Percentiles rank a stretch among this genome's conserved stretches.
Evolutionary conservation across 2,888 invertebrate genomes (phyloP).

Genomic region (Blastobasis lacticolella): DNA sequence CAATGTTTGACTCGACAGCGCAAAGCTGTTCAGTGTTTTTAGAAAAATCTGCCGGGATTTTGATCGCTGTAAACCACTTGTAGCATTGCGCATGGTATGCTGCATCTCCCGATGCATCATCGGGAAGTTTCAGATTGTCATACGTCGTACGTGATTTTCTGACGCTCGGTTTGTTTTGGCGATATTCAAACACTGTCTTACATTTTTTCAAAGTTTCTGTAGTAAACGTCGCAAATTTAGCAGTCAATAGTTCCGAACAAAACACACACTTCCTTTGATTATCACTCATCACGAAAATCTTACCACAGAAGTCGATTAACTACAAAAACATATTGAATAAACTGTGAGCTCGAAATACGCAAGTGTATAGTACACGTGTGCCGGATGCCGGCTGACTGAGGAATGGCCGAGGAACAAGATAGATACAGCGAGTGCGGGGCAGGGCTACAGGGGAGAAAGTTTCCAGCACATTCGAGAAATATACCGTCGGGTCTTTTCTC

Average conservation of each 20-base stretch:
- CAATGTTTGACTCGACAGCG: neutral
- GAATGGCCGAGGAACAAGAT: slow-evolving; percentile 4
- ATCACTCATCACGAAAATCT: slow-evolving; percentile 1
- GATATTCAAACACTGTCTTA: slow-evolving; percentile 4
- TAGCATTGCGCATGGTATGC: slow-evolving; percentile 2
- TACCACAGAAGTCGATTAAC: slow-evolving; percentile 1
- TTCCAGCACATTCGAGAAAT: slow-evolving; percentile 3
- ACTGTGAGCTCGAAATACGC: slow-evolving; percentile 4
- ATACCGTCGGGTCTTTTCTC: slow-evolving; percentile 1
- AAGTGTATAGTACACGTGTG: slow-evolving; percentile 3
- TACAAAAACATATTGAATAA: slow-evolving; percentile 2
- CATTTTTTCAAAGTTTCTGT: slow-evolving; percentile 4
- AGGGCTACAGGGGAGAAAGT: slow-evolving; percentile 1
- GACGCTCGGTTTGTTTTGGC: slow-evolving; percentile 3
- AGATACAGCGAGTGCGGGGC: slow-evolving; percentile 3
- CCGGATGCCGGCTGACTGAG: slow-evolving; percentile 4
- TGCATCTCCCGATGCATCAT: slow-evolving; percentile 1
- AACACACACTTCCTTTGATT: slow-evolving; percentile 3
- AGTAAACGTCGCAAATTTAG: slow-evolving; percentile 1
- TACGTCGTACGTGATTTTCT: slow-evolving; percentile 3
- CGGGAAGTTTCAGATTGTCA: slow-evolving; percentile 1
- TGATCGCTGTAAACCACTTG: slow-evolving; percentile 1
- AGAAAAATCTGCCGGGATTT: slow-evolving; percentile 1
- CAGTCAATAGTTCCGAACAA: slow-evolving; percentile 3
- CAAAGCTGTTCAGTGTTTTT: neutral